Percentiles rank a stretch among this genome's conserved stretches.
Conservation (phyloP, 2,797 vertebrate genomes). For the Monodelphis domestica region DNA sequence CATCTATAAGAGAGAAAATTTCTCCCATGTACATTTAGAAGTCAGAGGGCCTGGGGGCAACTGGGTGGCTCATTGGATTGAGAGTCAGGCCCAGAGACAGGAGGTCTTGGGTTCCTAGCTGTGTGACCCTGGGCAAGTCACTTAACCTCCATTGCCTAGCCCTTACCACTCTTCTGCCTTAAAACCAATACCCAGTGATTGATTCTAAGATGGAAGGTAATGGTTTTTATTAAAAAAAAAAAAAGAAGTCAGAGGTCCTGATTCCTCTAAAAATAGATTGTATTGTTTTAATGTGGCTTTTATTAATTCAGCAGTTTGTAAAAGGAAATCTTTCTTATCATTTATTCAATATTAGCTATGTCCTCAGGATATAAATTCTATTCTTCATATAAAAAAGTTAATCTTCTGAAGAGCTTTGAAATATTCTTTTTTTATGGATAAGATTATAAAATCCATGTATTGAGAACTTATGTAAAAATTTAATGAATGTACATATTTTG, state of each 20-base stretch:
- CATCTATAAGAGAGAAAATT: background rate
- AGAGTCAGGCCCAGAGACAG: no score
- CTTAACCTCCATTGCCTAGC: no score
- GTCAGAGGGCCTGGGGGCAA: background rate
- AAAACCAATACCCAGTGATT: no score
- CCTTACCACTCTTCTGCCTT: no score
- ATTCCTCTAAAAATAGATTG: background rate
- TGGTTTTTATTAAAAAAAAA: no score
- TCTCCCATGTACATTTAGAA: background rate
- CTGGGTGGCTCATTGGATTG: no score
- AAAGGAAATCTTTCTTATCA: background rate
- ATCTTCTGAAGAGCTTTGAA: background rate
- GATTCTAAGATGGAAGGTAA: no score
- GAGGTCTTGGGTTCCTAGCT: no score
- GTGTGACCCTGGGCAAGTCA: no score
- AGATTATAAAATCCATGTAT: background rate
- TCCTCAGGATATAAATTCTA: no score
- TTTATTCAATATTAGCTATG: background rate
- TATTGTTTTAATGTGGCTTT: background rate
- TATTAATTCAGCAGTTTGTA: background rate
- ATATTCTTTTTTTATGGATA: background rate
- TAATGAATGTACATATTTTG: background rate
- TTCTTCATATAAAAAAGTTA: background rate
- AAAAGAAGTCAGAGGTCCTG: background rate
- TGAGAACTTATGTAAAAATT: background rate